Percentiles rank a stretch among this genome's conserved stretches.
phyloP scores from a whole-genome alignment of 2,888 invertebrate genomes.

The Octonoba sinensis region DNA sequence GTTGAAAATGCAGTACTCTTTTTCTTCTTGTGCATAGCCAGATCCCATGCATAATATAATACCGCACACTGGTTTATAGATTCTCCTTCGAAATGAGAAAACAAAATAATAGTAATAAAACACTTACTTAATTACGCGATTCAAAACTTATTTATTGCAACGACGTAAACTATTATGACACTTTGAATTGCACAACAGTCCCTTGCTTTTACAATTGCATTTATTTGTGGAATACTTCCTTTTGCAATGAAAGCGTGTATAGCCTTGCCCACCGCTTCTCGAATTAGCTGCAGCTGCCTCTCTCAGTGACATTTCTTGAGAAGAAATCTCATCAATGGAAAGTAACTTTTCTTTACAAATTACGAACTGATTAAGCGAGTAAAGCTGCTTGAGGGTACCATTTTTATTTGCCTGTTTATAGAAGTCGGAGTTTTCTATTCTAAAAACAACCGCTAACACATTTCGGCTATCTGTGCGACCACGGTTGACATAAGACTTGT shows the following conservation, averaged over 20 bases:
- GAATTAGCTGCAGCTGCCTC: slow-evolving; percentile 33
- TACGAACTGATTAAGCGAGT: slow-evolving; percentile 8
- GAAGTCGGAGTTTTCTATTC: no score
- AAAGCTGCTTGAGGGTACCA: slow-evolving; percentile 33
- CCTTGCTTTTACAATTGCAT: slow-evolving; percentile 22
- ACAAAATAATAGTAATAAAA: slow-evolving; percentile 8
- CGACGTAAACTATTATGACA: no score
- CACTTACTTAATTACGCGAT: slow-evolving; percentile 20
- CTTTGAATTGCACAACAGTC: slow-evolving; percentile 32
- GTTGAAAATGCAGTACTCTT: slow-evolving; percentile 1
- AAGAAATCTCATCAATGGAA: slow-evolving; percentile 38
- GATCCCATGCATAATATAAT: neutral
- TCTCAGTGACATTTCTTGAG: slow-evolving; percentile 45
- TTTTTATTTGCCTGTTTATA: slow-evolving; percentile 28
- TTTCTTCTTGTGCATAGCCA: slow-evolving; percentile 10
- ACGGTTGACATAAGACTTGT: no score
- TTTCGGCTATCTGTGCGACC: no score
- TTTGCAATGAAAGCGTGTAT: no score
- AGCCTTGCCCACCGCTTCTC: no score
- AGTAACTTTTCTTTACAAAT: no score
- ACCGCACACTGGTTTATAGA: slow-evolving; percentile 10
- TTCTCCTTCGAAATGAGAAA: neutral
- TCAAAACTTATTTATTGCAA: no score
- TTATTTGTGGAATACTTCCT: slow-evolving; percentile 30
- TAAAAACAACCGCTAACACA: no score